phyloP scores from a whole-genome alignment of 2,113 vertebrate species.

The Cyanocitta stelleri region DNA sequence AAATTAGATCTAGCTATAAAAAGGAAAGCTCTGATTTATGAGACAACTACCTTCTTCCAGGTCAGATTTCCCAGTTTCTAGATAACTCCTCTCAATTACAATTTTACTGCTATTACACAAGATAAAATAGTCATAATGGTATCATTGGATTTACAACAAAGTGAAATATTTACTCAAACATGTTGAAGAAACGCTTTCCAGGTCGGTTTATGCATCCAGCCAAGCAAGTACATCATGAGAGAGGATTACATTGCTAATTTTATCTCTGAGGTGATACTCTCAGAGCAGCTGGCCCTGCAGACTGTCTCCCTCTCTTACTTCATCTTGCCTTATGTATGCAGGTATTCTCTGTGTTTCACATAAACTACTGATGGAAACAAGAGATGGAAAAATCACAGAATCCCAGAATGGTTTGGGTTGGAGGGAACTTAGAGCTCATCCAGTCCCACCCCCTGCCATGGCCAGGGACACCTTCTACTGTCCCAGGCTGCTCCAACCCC shows the following conservation, averaged over 20 bases:
- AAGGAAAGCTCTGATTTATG: neutral
- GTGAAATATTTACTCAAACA: neutral
- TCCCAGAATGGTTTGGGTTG: neutral
- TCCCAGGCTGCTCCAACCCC: neutral
- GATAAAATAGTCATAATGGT: neutral
- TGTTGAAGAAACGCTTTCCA: neutral
- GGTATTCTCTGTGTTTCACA: neutral
- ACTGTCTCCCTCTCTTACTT: neutral
- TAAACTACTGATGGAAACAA: neutral
- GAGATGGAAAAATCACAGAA: neutral
- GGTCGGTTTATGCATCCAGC: neutral
- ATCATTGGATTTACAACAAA: neutral
- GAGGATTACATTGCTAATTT: neutral
- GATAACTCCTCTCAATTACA: neutral
- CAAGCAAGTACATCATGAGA: neutral
- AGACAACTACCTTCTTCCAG: neutral
- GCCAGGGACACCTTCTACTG: neutral
- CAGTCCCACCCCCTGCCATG: neutral
- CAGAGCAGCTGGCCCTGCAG: neutral
- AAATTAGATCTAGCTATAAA: neutral
- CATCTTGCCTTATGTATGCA: neutral
- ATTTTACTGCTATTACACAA: neutral
- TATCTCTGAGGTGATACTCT: neutral
- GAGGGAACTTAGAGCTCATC: neutral
- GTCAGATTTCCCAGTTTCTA: neutral